Base-by-base conservation (phyloP, 2,797 vertebrate species). In the Luscinia megarhynchos region DNA sequence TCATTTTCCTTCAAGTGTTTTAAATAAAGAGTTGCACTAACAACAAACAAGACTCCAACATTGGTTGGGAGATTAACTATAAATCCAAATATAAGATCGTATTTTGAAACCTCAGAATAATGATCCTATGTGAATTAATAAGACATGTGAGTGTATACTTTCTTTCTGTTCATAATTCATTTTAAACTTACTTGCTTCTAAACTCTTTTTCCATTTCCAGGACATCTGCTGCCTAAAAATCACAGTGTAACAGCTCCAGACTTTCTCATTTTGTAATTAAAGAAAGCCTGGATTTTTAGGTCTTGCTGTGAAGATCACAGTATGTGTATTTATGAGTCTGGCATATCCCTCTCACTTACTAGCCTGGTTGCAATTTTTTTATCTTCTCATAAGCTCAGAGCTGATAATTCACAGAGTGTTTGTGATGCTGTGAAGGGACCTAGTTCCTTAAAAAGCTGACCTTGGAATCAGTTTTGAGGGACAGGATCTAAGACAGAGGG, bases 221-320 rank as follows among this genome's bases (percentile, higher is more conserved):
- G 90, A 94, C 84, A 94, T 94, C 90, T 95, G 93, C 77, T 91
- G 87, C 41, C 69, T 84, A 84, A 96, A 92, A 91, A 88, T 24
- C 84, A 76, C 69, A 95, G 55, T 57, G 87, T 84, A 96, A 91
- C 72, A 87, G 53, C 68, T 94, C 80, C 93, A 96, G 67, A 95
- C 48, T 92, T 93, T 87, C 83, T 85, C 63, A 89, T 94, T 95
- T 96, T 90, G 41, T 94, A 84, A 94, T 96, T 95, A 96, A 95
- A 92, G 68, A 79, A 80, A 58, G 89, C 26, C 57, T 89, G 78
- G 64, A 85, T 92, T 94, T 90, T 90, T 89, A 58, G 11, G 54
- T 93, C 95, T 96, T 96, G 93, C 95, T 94, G 87, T 95, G 92
- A 95, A 94, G 84, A 92, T 96, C 84, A 93, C 93, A 95, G 95